phyloP scores from a whole-genome alignment of 1,140 invertebrate genomes.

The Megalonaias nervosa region DNA sequence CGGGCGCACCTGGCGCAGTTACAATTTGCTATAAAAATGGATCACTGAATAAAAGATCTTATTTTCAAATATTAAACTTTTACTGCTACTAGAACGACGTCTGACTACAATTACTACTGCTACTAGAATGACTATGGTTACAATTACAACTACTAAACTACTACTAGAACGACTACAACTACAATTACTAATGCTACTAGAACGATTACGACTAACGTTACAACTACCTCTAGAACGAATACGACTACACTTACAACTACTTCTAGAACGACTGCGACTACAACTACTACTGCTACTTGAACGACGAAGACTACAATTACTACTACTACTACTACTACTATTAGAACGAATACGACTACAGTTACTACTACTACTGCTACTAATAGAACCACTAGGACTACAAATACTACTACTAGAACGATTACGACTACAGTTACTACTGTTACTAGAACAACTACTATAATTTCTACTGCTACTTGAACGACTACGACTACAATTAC shows the following conservation, averaged over 20 bases:
- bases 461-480: no score
- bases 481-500: no score
- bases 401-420: not conserved
- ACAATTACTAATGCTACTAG: slow-evolving; percentile 3
- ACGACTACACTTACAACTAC: not conserved
- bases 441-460: not conserved
- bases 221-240: not conserved
- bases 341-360: not conserved
- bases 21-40: no score
- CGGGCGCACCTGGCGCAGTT: no score
- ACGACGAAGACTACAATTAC: not conserved
- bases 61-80: no score
- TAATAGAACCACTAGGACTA: not conserved
- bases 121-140: no score
- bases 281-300: not conserved
- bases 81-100: not conserved
- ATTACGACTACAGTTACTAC: not conserved
- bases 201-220: not conserved
- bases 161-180: slow-evolving; percentile 1
- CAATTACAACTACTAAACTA: slow-evolving; percentile 6
- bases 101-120: slow-evolving; percentile 2
- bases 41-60: no score
- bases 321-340: slow-evolving; percentile 9
- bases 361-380: slow-evolving; percentile 1
- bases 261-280: no score